phyloP scores from a whole-genome alignment of 2,113 vertebrate genomes.

The Brachyhypopomus occidentalis region DNA sequence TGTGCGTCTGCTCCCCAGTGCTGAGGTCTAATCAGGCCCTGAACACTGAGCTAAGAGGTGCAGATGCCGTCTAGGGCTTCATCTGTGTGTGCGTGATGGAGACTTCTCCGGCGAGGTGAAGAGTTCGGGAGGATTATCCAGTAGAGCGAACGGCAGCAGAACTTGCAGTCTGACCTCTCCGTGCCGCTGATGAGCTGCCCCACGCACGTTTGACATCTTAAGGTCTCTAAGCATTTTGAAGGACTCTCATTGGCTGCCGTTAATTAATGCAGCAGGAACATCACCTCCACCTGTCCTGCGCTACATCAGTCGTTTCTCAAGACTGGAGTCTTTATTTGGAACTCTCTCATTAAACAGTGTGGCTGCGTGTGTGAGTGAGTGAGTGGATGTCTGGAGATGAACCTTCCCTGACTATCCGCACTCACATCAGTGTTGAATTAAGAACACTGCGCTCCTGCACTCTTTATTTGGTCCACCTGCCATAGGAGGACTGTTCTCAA shows the following conservation, averaged over 20 bases:
- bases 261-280: background rate
- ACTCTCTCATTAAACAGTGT: background rate
- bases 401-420: no score
- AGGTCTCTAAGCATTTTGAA: constrained; percentile 18
- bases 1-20: no score
- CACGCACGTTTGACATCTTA: constrained; percentile 31
- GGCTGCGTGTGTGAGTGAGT: background rate
- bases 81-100: background rate
- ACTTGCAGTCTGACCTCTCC: constrained; percentile 34
- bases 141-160: constrained; percentile 36
- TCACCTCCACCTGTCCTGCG: background rate
- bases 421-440: no score
- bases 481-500: no score
- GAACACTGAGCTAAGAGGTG: no score
- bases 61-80: no score
- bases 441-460: no score
- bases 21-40: no score
- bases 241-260: background rate
- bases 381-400: background rate
- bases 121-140: constrained; percentile 42
- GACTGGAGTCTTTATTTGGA: background rate
- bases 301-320: background rate
- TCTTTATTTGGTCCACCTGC: no score
- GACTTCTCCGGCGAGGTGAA: constrained; percentile 41
- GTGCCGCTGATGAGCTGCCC: constrained; percentile 4